Evolutionary conservation across 2,888 invertebrate genomes (phyloP).

Genomic region (Tuberolachnus salignus): DNA sequence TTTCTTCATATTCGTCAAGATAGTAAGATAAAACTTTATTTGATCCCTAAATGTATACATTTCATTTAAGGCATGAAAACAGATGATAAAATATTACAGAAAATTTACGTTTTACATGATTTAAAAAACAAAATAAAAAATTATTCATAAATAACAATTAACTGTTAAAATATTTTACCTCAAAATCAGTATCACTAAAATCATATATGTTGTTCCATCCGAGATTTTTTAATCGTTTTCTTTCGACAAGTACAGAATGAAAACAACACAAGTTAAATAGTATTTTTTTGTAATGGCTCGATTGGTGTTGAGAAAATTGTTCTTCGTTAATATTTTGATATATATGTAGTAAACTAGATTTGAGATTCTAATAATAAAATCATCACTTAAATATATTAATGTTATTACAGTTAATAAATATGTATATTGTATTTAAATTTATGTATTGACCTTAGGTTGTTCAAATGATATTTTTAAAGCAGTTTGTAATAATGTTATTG

Average conservation of each 20-base stretch:
- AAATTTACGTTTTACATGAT: not conserved
- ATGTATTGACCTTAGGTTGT: constrained; percentile 74
- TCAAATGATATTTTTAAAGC: constrained; percentile 94
- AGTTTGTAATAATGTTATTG: constrained; percentile 81
- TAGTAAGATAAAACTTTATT: constrained; percentile 82
- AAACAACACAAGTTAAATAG: constrained; percentile 86
- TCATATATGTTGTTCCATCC: constrained; percentile 90
- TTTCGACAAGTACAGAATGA: constrained; percentile 81
- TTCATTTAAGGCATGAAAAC: not conserved
- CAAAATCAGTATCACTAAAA: constrained; percentile 90
- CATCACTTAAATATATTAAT: not conserved
- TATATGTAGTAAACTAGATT: constrained; percentile 83
- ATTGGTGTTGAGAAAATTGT: constrained; percentile 74
- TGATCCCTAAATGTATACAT: constrained; percentile 63
- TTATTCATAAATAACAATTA: too few species aligned
- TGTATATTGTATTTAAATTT: not conserved
- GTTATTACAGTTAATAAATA: not conserved
- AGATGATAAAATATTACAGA: not conserved
- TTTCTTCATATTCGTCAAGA: constrained; percentile 78
- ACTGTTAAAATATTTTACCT: constrained; percentile 61
- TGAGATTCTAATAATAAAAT: constrained; percentile 71
- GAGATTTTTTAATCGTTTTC: constrained; percentile 84
- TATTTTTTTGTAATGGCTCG: constrained; percentile 77
- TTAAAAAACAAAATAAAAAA: not conserved
- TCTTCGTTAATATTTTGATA: constrained; percentile 79